Percentiles rank a stretch among this genome's conserved stretches.
phyloP scores from a whole-genome alignment of 2,888 invertebrate species.

The Malthinus seriepunctatus region DNA sequence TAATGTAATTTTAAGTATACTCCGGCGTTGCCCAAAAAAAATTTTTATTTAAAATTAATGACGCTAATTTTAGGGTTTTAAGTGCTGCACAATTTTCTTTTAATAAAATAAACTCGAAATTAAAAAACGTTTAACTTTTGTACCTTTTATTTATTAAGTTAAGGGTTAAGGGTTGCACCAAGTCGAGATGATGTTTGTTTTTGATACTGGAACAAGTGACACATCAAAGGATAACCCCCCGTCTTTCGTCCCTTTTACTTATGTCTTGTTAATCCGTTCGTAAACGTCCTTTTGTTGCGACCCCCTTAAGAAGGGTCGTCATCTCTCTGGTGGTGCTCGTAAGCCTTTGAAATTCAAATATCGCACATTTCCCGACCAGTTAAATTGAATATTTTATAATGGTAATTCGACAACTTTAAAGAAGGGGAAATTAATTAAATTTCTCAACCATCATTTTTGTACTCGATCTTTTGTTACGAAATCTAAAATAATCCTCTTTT shows the following conservation, averaged over 20 bases:
- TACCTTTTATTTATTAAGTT: not conserved
- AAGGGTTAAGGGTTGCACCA: not conserved
- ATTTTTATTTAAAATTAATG: slow-evolving; percentile 2
- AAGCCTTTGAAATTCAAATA: slow-evolving; percentile 30
- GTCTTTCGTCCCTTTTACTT: slow-evolving; percentile 16
- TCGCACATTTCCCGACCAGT: slow-evolving; percentile 11
- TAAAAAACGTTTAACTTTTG: not conserved
- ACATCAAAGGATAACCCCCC: slow-evolving; percentile 15
- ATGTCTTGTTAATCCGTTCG: slow-evolving; percentile 21
- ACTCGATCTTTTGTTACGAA: not conserved
- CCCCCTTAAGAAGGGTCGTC: slow-evolving; percentile 6
- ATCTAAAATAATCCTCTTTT: slow-evolving; percentile 5
- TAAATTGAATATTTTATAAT: not conserved
- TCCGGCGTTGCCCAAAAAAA: not conserved
- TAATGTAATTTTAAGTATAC: slow-evolving; percentile 6
- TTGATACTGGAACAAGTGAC: slow-evolving; percentile 7
- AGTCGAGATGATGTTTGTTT: not conserved
- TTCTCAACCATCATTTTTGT: slow-evolving; percentile 15
- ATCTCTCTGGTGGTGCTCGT: slow-evolving; percentile 1
- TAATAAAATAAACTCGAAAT: not conserved
- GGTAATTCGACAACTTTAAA: slow-evolving; percentile 10
- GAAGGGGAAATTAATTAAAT: slow-evolving; percentile 26
- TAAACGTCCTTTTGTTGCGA: slow-evolving; percentile 24
- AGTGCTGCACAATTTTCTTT: not conserved
- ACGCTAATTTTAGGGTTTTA: slow-evolving; percentile 1